Percentiles rank a stretch among this genome's conserved stretches.
These are phyloP conservation scores for Eriocheir sinensis DNA, from an alignment of 1,140 invertebrate species.

Conservation along the genomic window DNA sequence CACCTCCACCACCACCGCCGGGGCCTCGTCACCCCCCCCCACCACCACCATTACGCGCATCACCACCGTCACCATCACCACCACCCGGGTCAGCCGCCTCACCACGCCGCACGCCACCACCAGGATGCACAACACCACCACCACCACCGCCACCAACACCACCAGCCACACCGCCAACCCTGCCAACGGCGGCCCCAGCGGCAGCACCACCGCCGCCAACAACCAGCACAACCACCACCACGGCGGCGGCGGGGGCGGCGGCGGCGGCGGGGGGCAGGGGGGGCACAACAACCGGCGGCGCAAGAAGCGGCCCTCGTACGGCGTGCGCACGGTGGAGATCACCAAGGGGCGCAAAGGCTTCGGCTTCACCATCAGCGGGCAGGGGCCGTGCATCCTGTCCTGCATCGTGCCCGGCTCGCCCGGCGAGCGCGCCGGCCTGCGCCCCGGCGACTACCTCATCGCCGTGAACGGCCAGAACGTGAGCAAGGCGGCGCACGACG, in stretches of 20 bases:
- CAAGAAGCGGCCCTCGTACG: conserved; percentile 90
- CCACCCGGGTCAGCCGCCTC: neutral
- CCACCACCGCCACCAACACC: conserved; percentile 20
- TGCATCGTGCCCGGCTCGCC: conserved; percentile 93
- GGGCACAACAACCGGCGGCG: conserved; percentile 86
- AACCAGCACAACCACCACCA: conserved; percentile 17
- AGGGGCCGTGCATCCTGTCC: conserved; percentile 94
- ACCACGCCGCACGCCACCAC: neutral
- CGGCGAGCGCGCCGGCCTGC: conserved; percentile 91
- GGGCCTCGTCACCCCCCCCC: neutral
- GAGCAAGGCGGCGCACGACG: conserved; percentile 93
- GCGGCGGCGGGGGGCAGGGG: too few species aligned
- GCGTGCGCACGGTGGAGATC: conserved; percentile 92
- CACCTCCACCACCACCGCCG: neutral
- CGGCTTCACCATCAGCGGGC: conserved; percentile 96
- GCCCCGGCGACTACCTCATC: conserved; percentile 94
- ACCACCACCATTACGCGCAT: neutral
- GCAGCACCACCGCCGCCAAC: neutral
- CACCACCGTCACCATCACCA: neutral
- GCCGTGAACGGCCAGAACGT: conserved; percentile 95
- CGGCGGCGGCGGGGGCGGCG: too few species aligned
- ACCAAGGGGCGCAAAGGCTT: conserved; percentile 92
- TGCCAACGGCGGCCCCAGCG: neutral
- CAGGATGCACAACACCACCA: neutral
- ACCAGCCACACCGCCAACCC: neutral